Base-by-base conservation (phyloP, 2,113 vertebrate species). In the Morone chrysops region DNA sequence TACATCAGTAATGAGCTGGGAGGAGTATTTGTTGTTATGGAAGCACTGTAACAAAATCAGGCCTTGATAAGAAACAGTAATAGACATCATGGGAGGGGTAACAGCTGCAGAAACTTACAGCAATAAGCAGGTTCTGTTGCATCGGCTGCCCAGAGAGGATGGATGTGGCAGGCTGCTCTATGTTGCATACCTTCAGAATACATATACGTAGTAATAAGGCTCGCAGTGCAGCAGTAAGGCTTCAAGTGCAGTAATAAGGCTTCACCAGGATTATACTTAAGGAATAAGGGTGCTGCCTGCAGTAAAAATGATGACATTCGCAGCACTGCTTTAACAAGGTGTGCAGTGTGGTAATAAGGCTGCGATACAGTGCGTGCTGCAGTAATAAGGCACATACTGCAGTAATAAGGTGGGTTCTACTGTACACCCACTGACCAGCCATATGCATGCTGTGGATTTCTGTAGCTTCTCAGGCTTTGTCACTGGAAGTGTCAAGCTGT, bases 351-450 rank as follows among this genome's bases (percentile, higher is more conserved):
- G 62, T 80, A 75, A 73, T 78, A 54, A 75, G 65, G 77, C 66
- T 48, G 75, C 41, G 68, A 67, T 73, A 53, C 43, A 6, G 70
- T 13, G 67, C 25, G 31, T 36, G 73, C 82, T 83, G 85, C 80
- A 84, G 87, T 82, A 86, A 86, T 84, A 86, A 84, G 84, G 76
- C 73, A 50, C 51, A 83, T 57, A 17, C 84, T 80, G 86, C 88
- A 75, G 85, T 77, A 86, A 83, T 83, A 82, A 83, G 85, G 82
- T 38, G 66, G 70, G 54, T 60, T 43, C 70, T 68, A 59, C 40
- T 12, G 45, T 38, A 40, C 61, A 81, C 12, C 14, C 76, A 1
- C 59, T 61, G 69, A 71, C 40, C 80, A 68, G 83, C 59, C 47
- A 6, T 56, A 48, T 77, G 22, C 77, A 83, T 0, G 66, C 70